These are phyloP conservation scores for Cynodonichthys magdalenae DNA, from an alignment of 2,797 vertebrate genomes.

Conservation along the genomic window DNA sequence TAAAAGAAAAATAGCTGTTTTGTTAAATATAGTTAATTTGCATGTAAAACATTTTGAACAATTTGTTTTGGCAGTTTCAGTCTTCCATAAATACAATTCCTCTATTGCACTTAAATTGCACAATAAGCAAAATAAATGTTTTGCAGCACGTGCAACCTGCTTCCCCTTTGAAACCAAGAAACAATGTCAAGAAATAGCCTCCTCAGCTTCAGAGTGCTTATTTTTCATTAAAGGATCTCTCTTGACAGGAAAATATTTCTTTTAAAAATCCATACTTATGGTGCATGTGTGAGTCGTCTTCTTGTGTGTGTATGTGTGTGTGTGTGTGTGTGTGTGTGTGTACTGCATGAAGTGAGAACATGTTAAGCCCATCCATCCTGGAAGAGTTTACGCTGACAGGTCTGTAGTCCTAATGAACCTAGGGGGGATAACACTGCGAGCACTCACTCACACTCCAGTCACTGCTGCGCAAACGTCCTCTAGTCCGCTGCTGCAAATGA, in stretches of 20 bases:
- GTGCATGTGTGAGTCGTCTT: slow-evolving; percentile 16
- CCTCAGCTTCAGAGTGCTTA: slow-evolving; percentile 39
- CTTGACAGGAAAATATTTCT: slow-evolving; percentile 39
- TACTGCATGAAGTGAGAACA: slow-evolving; percentile 14
- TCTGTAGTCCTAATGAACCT: slow-evolving; percentile 72
- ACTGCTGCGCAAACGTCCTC: slow-evolving; percentile 57
- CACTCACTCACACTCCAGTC: slow-evolving; percentile 46
- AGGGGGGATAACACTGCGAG: slow-evolving; percentile 48
- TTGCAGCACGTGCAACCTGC: slow-evolving; percentile 19
- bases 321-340: slow-evolving; percentile 16
- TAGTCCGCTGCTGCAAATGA: slow-evolving; percentile 41
- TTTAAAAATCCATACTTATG: slow-evolving; percentile 36
- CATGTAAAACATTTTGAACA: no score
- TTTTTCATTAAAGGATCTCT: slow-evolving; percentile 55
- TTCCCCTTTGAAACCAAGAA: slow-evolving; percentile 23
- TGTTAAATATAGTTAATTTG: no score
- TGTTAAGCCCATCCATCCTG: slow-evolving; percentile 66
- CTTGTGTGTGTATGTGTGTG: slow-evolving; percentile 18
- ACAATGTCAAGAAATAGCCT: slow-evolving; percentile 37
- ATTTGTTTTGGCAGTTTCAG: background rate
- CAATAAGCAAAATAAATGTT: background rate
- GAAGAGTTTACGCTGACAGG: slow-evolving; percentile 65
- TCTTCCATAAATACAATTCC: background rate
- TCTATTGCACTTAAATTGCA: background rate
- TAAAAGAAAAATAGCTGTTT: no score